Percentiles rank a stretch among this genome's conserved stretches.
phyloP scores from a whole-genome alignment of 92 coral and sea anemone genomes.

The Heliopora coerulea region DNA sequence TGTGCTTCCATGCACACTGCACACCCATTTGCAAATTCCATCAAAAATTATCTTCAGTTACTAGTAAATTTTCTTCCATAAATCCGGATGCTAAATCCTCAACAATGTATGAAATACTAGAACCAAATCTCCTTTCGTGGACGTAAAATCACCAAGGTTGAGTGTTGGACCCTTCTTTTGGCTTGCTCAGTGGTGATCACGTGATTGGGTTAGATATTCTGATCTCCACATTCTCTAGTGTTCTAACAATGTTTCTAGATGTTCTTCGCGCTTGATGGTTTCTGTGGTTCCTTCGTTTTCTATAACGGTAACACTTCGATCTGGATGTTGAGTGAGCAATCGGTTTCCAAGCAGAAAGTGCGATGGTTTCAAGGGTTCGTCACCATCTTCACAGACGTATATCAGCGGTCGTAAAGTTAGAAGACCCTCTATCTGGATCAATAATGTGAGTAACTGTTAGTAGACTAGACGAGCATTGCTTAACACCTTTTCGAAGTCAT shows the following conservation, averaged over 20 bases:
- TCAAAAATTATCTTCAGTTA: no score
- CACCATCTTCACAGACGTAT: slow-evolving; percentile 20
- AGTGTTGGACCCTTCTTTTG: slow-evolving; percentile 35
- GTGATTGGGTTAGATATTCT: slow-evolving; percentile 40
- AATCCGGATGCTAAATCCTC: no score
- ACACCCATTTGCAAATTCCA: no score
- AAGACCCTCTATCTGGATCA: slow-evolving; percentile 20
- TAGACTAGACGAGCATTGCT: slow-evolving; percentile 30
- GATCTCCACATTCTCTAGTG: slow-evolving; percentile 37
- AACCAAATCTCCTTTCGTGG: slow-evolving; percentile 38
- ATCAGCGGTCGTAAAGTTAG: slow-evolving; percentile 24
- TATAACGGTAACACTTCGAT: no score
- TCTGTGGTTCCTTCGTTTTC: background rate
- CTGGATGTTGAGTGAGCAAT: slow-evolving; percentile 7
- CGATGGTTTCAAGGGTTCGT: slow-evolving; percentile 37
- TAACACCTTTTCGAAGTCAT: slow-evolving; percentile 42
- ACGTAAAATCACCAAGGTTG: slow-evolving; percentile 33
- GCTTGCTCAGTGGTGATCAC: slow-evolving; percentile 43
- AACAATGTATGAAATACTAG: no score
- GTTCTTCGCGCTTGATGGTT: slow-evolving; percentile 4
- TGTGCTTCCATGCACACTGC: no score
- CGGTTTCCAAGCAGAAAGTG: slow-evolving; percentile 21
- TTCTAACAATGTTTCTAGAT: slow-evolving; percentile 16
- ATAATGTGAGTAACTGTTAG: slow-evolving; percentile 39
- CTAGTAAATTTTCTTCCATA: no score